A percentile compares a stretch with the other conserved stretches of the same genome.
These are phyloP conservation scores for Uria aalge DNA, from an alignment of 2,113 vertebrate species.

Conservation along the genomic window DNA sequence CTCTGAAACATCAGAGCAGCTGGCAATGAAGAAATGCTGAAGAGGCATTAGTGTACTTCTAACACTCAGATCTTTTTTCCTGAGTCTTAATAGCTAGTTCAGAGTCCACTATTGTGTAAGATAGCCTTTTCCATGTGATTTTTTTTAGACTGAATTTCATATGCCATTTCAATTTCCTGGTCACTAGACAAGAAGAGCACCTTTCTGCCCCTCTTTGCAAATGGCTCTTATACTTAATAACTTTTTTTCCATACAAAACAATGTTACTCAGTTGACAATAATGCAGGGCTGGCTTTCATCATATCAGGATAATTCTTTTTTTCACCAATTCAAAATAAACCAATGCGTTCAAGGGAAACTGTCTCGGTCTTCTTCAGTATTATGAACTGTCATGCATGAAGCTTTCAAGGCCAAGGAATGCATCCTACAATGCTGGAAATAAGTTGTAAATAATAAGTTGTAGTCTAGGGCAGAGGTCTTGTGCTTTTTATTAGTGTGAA, in stretches of 20 bases:
- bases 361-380: not conserved
- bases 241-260: not conserved
- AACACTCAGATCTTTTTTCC: not conserved
- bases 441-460: not conserved
- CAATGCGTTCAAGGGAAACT: not conserved
- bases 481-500: not conserved
- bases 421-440: not conserved
- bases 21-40: not conserved
- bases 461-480: not conserved
- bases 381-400: not conserved
- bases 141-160: not conserved
- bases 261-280: not conserved
- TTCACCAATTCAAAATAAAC: not conserved
- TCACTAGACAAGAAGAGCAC: not conserved
- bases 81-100: not conserved
- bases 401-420: not conserved
- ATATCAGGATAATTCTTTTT: not conserved
- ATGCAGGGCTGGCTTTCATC: not conserved
- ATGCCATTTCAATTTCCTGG: not conserved
- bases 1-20: not conserved
- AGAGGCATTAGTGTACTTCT: not conserved
- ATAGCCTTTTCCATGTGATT: not conserved
- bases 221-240: not conserved
- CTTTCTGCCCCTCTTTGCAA: not conserved
- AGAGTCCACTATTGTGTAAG: not conserved